Evolutionary conservation across 1,140 invertebrate genomes (phyloP), one percentile per base, ranked within the genome.

Genomic region (Eumaeus atala): DNA sequence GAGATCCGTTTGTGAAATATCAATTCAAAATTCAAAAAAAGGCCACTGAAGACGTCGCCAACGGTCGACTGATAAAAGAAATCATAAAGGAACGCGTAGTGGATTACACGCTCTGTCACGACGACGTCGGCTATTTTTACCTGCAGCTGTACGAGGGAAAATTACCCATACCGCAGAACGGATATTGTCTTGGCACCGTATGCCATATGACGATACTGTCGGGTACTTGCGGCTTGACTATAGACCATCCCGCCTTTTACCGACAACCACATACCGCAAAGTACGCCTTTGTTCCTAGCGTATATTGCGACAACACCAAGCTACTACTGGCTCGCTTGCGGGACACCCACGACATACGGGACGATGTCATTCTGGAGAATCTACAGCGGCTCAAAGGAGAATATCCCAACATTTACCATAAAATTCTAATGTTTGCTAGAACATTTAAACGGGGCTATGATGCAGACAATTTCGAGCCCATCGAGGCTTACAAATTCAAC

Each of bases 211-310:
- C 48, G 10, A 49, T 49, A 28, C 18, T 49, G 14, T 18, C 48
- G 48, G 48, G 21, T 28, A 49, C 48, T 28, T 49, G 21, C 48
- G 48, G 48, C 21, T 49, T 49, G 28, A 49, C 28, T n/a, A 49
- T 49, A 49, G 33, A 49, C 28, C 48, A 49, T 28, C 48, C 48
- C 17, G 48, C 48, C 9, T 49, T 49, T 9, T 49, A 49, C 28
- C 48, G 48, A 33, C 48, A 49, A 49, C 21, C 48, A 6, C 17
- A 28, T 18, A 49, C 48, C 14, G 48, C 48, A 18, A 49, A 49
- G 28, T 49, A 49, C 9, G 48, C 48, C n/a, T 49, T 49, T 10
- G 48, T 49, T 49, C 48, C 48, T 49, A 49, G 28, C 48, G 48
- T 49, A 48, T 48, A 48, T 28, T 48, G 47, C 33, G 47, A 48